phyloP scores from a whole-genome alignment of 1,140 invertebrate species.

The Eriosoma lanigerum region DNA sequence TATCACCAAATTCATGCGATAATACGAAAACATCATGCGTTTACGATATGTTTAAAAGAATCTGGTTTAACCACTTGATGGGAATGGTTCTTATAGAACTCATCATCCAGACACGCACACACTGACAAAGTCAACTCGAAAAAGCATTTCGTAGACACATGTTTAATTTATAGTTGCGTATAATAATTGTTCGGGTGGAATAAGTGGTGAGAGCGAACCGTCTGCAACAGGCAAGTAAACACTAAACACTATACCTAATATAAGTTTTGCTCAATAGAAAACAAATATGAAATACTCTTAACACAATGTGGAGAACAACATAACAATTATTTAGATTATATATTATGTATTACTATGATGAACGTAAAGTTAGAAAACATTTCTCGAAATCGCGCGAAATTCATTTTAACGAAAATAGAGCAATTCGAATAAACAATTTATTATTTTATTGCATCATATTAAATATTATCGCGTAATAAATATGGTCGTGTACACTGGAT shows the following conservation, averaged over 20 bases:
- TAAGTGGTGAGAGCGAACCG: neutral
- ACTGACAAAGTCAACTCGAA: neutral
- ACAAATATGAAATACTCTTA: neutral
- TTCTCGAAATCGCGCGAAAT: too few relatives aligned
- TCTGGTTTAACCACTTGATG: neutral
- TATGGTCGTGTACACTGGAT: too few relatives aligned
- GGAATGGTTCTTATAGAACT: neutral
- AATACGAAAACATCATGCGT: too few relatives aligned
- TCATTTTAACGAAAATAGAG: too few relatives aligned
- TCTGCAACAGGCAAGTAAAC: neutral
- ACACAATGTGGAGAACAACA: too few relatives aligned
- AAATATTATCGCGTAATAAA: too few relatives aligned
- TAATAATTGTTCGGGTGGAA: constrained; percentile 2
- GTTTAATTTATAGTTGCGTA: constrained; percentile 3
- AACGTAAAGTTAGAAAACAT: too few relatives aligned
- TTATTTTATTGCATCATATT: too few relatives aligned
- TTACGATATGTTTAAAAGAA: constrained; percentile 9
- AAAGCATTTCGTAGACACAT: neutral
- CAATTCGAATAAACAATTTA: too few relatives aligned
- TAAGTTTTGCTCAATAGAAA: neutral
- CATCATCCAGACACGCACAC: neutral
- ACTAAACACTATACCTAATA: neutral
- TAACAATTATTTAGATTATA: too few relatives aligned
- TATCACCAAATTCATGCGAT: too few relatives aligned
- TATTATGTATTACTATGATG: too few relatives aligned